Base-by-base conservation (phyloP, 2,113 vertebrate genomes). In the Oxyruncus cristatus region DNA sequence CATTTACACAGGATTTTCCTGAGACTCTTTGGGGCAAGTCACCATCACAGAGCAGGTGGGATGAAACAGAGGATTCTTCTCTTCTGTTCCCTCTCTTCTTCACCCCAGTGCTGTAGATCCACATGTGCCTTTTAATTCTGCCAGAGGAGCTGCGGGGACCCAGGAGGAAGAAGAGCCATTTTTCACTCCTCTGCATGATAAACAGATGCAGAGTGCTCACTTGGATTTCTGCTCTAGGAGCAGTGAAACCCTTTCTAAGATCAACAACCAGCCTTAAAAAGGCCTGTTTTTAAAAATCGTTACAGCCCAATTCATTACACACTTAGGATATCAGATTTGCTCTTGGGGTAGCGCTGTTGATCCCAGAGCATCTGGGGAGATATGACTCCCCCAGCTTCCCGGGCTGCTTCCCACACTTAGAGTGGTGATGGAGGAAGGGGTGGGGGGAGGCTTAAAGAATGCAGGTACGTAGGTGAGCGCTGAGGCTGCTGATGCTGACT, bases 1-100 rank as follows among this genome's bases (percentile, higher is more conserved):
- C 88, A 97, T 97, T 97, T 97, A 96, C 67, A 83, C 80, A 97
- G 92, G 95, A 93, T 94, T 98, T 97, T 97, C 94, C 94, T 98
- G 87, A 93, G n/a, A 96, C 91, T 93, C 96, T 97, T 93, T 10
- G 1, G 96, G 96, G 93, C 81, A 85, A 96, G 88, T 90, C 95
- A 93, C 88, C 94, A 88, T 68, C 44, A 35, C 61, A 61, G 92
- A 93, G 87, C 83, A 95, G 90, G 93, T 93, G 58, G 78, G 88
- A 91, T 95, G 83, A 91, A 87, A 77, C 58, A 66, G 44, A 92
- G 42, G 77, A 80, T 83, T 75, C 73, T 78, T 84, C 83, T 78
- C 67, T 56, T 66, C 56, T 49, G 10, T 83, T 70, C n/a, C 50
- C 50, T 70, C 58, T 87, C 76, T 67, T 67, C 55, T 74, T 84